Conservation (phyloP, 2,113 vertebrate genomes). For the Regulus satrapa region DNA sequence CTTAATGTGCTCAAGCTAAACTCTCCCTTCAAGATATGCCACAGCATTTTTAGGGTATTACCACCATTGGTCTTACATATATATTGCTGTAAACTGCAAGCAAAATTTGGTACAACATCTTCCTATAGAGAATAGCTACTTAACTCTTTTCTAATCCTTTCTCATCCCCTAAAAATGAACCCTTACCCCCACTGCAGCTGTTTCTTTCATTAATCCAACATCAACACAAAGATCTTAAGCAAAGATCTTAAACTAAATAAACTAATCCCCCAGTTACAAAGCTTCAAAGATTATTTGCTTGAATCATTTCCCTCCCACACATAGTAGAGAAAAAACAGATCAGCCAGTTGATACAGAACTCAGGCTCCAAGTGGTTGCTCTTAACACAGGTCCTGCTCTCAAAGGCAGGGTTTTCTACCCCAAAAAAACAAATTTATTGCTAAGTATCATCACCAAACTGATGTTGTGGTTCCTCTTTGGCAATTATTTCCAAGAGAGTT, state of each 20-base stretch:
- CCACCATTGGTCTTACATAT: not conserved
- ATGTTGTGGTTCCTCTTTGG: not conserved
- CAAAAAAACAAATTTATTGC: not conserved
- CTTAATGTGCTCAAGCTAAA: not conserved
- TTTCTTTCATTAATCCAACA: slow-evolving; percentile 30
- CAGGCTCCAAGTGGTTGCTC: not conserved
- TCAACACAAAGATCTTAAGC: slow-evolving; percentile 20
- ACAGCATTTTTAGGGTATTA: not conserved
- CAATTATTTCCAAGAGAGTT: not conserved
- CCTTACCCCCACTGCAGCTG: not conserved
- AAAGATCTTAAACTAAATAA: slow-evolving; percentile 37
- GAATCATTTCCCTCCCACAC: slow-evolving; percentile 8
- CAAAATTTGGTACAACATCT: not conserved
- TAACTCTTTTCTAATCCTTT: not conserved
- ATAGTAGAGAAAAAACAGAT: not conserved
- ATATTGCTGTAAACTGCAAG: not conserved
- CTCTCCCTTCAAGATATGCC: not conserved
- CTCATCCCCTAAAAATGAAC: not conserved
- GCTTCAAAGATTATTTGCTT: slow-evolving; percentile 29
- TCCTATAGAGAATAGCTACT: not conserved
- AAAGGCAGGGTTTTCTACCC: not conserved
- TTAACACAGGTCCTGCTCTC: not conserved
- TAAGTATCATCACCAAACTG: not conserved
- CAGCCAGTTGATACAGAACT: not conserved
- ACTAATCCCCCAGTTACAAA: not conserved